Conservation (phyloP, 2,113 vertebrate species). For the Calidris pugnax region DNA sequence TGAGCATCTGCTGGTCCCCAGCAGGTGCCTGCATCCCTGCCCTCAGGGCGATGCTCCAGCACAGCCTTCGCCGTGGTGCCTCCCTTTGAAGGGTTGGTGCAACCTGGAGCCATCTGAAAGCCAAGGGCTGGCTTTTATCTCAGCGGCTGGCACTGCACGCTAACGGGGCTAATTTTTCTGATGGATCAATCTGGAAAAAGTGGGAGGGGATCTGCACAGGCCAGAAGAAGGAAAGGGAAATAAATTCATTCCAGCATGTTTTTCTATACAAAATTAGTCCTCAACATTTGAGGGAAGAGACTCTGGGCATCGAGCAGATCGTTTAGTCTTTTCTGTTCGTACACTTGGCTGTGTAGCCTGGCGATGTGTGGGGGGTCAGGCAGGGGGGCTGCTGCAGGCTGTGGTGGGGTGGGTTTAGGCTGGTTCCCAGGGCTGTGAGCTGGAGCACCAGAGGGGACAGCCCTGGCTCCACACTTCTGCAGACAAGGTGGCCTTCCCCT, state of each 20-base stretch:
- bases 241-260: neutral
- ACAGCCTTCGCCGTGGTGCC: neutral
- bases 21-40: neutral
- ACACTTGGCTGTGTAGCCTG: fast-evolving
- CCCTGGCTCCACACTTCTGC: neutral
- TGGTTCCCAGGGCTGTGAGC: neutral
- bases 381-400: neutral
- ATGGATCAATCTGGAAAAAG: conserved; percentile 37
- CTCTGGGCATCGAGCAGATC: neutral
- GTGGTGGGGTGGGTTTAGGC: fast-evolving
- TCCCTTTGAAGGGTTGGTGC: neutral
- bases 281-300: neutral
- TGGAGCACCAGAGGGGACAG: neutral
- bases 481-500: neutral
- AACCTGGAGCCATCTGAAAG: neutral
- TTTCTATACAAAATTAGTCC: neutral
- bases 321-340: neutral
- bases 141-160: neutral
- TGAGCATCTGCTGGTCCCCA: neutral
- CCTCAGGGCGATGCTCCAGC: neutral
- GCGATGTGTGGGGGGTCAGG: fast-evolving
- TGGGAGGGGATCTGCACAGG: conserved; percentile 12
- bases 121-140: conserved; percentile 30
- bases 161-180: neutral
- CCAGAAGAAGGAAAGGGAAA: neutral